A percentile compares a stretch with the other conserved stretches of the same genome.
Evolutionary conservation across 2,113 vertebrate genomes (phyloP).

Genomic region (Nesogale talazaci): DNA sequence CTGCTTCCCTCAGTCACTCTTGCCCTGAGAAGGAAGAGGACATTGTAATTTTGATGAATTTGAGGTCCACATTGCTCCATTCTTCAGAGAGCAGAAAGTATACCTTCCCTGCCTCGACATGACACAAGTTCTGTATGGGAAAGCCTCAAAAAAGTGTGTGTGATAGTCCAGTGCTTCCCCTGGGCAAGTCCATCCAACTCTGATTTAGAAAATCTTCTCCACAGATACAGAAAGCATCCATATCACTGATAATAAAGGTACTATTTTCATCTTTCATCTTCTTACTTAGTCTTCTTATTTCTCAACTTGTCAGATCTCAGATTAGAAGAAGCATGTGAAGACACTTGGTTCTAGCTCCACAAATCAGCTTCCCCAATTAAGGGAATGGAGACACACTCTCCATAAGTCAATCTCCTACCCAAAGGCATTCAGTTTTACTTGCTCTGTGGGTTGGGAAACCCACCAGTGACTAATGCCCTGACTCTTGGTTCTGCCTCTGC

Average conservation of each 20-base stretch:
- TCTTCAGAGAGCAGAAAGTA: background rate
- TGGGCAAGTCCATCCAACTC: background rate
- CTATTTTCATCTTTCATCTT: background rate
- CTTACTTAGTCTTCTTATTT: background rate
- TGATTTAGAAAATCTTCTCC: background rate
- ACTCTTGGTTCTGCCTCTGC: no score
- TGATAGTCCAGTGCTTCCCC: background rate
- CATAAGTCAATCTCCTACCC: no score
- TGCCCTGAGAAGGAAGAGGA: background rate
- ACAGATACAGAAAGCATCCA: no score
- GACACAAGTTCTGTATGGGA: background rate
- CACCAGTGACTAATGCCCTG: no score
- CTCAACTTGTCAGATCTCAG: conserved; percentile 3
- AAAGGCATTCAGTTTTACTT: no score
- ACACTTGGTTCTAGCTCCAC: no score
- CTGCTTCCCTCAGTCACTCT: background rate
- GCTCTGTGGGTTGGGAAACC: no score
- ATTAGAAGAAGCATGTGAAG: background rate
- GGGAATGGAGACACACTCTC: no score
- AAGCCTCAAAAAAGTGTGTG: background rate
- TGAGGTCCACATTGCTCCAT: background rate
- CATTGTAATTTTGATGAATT: background rate
- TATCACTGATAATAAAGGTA: background rate
- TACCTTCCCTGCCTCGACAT: background rate
- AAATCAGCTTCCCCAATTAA: no score